Evolutionary conservation across 2,888 invertebrate species (phyloP).

Genomic region (Brachynemurus nebulosus): DNA sequence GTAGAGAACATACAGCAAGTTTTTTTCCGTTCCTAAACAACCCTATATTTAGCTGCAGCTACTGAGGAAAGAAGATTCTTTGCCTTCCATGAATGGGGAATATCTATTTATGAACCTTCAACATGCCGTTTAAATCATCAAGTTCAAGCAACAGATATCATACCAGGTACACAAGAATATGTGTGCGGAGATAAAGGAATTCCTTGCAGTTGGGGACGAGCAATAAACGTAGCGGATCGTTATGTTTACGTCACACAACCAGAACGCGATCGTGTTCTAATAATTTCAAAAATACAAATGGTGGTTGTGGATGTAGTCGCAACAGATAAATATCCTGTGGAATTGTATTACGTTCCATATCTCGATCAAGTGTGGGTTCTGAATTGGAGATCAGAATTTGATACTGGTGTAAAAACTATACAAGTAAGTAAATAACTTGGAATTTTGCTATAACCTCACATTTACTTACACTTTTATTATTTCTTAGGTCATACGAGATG

Average conservation of each 20-base stretch:
- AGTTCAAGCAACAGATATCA: conserved; percentile 53
- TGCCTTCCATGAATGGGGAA: conserved; percentile 62
- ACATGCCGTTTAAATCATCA: conserved; percentile 55
- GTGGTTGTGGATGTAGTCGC: conserved; percentile 56
- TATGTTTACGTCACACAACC: conserved; percentile 64
- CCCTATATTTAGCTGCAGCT: conserved; percentile 38
- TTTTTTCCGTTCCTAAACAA: too few relatives aligned
- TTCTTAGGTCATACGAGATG: conserved; percentile 50
- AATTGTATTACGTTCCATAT: conserved; percentile 52
- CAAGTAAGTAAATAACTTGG: conserved; percentile 27
- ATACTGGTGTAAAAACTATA: conserved; percentile 49
- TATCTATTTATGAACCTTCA: conserved; percentile 57
- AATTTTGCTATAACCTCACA: background rate
- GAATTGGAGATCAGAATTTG: conserved; percentile 47
- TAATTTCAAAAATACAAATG: conserved; percentile 58
- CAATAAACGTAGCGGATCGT: conserved; percentile 53
- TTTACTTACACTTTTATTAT: conserved; percentile 3
- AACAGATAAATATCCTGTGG: conserved; percentile 57
- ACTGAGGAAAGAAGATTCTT: conserved; percentile 53
- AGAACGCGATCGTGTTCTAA: conserved; percentile 49
- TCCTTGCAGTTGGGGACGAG: conserved; percentile 56
- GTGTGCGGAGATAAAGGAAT: conserved; percentile 55
- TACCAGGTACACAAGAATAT: conserved; percentile 48
- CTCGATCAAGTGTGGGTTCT: conserved; percentile 63
- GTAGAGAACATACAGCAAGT: conserved; percentile 20